These are phyloP conservation scores for Eulemur rufifrons DNA, from an alignment of 2,113 vertebrate genomes.

Conservation along the genomic window DNA sequence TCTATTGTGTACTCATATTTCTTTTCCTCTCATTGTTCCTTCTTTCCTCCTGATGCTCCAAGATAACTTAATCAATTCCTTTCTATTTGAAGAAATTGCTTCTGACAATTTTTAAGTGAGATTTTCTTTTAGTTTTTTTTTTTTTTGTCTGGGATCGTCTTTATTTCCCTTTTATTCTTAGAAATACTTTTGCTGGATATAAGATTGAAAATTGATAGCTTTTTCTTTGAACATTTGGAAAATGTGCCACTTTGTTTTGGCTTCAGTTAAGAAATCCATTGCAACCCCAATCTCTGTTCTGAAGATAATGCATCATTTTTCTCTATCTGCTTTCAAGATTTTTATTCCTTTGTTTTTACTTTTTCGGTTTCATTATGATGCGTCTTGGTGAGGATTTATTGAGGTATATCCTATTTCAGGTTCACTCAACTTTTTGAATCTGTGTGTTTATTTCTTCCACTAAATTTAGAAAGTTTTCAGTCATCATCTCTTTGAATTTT, in stretches of 20 bases:
- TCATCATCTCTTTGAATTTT: neutral
- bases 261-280: neutral
- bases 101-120: neutral
- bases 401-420: neutral
- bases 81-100: neutral
- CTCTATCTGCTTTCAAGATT: neutral
- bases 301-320: neutral
- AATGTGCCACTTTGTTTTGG: neutral
- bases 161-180: neutral
- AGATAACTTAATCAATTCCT: neutral
- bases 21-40: neutral
- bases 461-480: neutral
- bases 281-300: neutral
- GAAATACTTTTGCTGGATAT: neutral
- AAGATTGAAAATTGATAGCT: neutral
- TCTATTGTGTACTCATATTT: neutral
- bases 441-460: neutral
- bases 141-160: neutral
- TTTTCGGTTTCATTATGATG: neutral
- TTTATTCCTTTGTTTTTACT: neutral
- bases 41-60: neutral
- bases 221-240: neutral
- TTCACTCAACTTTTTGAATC: neutral
- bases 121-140: neutral
- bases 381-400: neutral